Percentiles rank a stretch among this genome's conserved stretches.
These are phyloP conservation scores for Cyprinodon brontotheroides DNA, from an alignment of 2,113 vertebrate genomes.

Conservation along the genomic window DNA sequence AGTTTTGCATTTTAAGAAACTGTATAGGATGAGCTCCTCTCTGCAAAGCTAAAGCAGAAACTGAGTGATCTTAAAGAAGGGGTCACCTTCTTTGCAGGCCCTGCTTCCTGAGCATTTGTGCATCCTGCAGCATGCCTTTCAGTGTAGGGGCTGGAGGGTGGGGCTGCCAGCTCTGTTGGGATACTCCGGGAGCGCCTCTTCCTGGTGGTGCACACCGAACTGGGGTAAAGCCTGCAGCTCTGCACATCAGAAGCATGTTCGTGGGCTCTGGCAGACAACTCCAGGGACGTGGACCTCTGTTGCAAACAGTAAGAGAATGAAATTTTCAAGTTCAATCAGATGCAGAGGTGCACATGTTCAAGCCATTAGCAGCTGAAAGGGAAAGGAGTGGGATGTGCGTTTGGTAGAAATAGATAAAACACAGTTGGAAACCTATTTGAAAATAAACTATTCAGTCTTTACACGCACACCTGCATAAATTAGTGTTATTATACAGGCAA, in stretches of 20 bases:
- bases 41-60: slow-evolving; percentile 3
- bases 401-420: slow-evolving; percentile 45
- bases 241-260: slow-evolving; percentile 48
- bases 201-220: slow-evolving; percentile 37
- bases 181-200: slow-evolving; percentile 62
- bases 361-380: slow-evolving; percentile 57
- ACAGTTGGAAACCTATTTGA: slow-evolving; percentile 37
- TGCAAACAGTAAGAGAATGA: slow-evolving; percentile 48
- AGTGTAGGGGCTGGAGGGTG: slow-evolving; percentile 60
- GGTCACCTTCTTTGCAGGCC: slow-evolving; percentile 69
- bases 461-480: slow-evolving; percentile 46
- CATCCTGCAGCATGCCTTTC: slow-evolving; percentile 65
- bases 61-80: slow-evolving; percentile 7
- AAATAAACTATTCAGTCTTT: slow-evolving; percentile 37
- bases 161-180: slow-evolving; percentile 69
- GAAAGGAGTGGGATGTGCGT: slow-evolving; percentile 33
- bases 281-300: slow-evolving; percentile 75
- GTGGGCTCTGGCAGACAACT: slow-evolving; percentile 61
- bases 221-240: slow-evolving; percentile 55
- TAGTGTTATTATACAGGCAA: slow-evolving; percentile 51
- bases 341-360: slow-evolving; percentile 52
- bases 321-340: slow-evolving; percentile 48
- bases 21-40: slow-evolving; percentile 1
- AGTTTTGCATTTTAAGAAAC: not conserved
- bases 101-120: slow-evolving; percentile 52